Evolutionary conservation across 2,888 invertebrate species (phyloP), one percentile per base, ranked within the genome.

Genomic region (Habroteleia sp.): DNA sequence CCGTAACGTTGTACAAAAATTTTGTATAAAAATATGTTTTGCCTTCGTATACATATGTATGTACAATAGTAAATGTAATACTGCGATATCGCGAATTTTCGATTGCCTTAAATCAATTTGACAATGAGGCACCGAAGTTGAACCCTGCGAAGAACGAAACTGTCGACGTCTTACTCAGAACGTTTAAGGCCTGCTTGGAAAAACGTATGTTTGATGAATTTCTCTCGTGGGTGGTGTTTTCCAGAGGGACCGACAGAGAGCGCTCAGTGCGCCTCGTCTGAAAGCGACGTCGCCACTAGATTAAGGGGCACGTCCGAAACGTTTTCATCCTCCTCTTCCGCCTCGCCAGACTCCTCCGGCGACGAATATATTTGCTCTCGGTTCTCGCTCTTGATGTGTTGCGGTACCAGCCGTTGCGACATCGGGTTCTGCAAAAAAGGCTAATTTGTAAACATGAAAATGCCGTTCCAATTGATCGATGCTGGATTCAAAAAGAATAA

Each of bases 251-350:
- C 2, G 5, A 20, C 20, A 7, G 7, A 25, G 4, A 7, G 7
- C 1, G 3, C 29, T 86, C 90, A 91, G 84, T 92, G 92, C 77
- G 92, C 92, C 50, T 91, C 90, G 79, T 93, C 91, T 72, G 93
- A 91, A 79, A 92, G 91, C 87, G 93, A 93, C 54, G 92, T 92
- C 39, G 93, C 91, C 48, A 93, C 94, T 77, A 94, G 89, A 89
- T 94, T 94, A 71, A 94, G 88, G 7, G 94, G 94, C 79, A 92
- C 91, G 79, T 93, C 93, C 80, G 90, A 88, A 77, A 90, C 89
- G 80, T 90, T 90, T 54, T 91, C 91, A 63, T 90, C 88, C 10
- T 84, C 90, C 46, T 90, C 90, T 11, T 85, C 87, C 6, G 81
- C 84, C 33, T 79, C 80, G 5, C 87, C 85, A 10, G 76, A 78